Evolutionary conservation across 2,888 invertebrate genomes (phyloP), one percentile per base, ranked within the genome.

Genomic region (Conus canariensis): DNA sequence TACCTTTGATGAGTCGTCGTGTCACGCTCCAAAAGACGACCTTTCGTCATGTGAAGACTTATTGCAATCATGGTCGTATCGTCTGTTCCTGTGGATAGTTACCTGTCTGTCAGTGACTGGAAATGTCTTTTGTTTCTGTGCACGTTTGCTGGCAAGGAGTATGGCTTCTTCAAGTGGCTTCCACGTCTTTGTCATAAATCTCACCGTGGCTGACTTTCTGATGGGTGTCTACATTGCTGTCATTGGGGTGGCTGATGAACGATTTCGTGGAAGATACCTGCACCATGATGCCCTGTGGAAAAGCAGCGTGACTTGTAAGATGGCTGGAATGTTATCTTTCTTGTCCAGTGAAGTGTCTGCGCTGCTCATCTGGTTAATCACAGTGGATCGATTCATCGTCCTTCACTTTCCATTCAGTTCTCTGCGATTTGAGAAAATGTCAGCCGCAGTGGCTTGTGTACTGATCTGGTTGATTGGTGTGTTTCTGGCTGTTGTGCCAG

Each of bases 181-280:
- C 22, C 19, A 5, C 12, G 58, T 83, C 6, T 83, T 83, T 22
- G 82, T 83, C 58, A 83, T 25, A 16, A 83, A 83, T 25, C 82
- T 83, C 19, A 58, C 56, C 82, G 9, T 83, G 19, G 82, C 82
- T 83, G 82, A 83, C 12, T 83, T 56, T 83, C 22, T 58, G 22
- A 56, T 83, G 82, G 82, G 56, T 22, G 58, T 83, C 19, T 83
- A 83, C 58, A 58, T 83, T 58, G 58, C 22, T 22, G 19, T 58
- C 82, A 83, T 83, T 83, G 82, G 58, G 12, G 82, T 83, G 19
- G 82, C 82, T 58, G 82, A 83, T 83, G 82, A 83, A 83, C 82
- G 19, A 4, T 83, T 58, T 25, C 82, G 82, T 14, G 82, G 82
- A 1, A 9, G 10, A 58, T 83, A 83, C 58, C 58, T 83, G 19